Evolutionary conservation across 2,888 invertebrate species (phyloP).

Genomic region (Isoperla grammatica): DNA sequence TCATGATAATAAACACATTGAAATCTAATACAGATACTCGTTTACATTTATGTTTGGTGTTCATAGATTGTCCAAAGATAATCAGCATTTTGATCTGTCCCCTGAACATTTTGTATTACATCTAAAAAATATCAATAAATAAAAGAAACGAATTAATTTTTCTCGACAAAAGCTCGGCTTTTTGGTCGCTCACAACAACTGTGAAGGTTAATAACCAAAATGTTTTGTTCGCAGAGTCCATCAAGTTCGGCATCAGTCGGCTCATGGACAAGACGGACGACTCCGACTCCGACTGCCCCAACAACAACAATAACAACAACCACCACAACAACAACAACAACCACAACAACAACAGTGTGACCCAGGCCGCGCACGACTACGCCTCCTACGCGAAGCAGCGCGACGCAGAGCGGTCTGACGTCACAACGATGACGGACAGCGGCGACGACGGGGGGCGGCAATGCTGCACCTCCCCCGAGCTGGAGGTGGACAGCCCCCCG

Average conservation of each 20-base stretch:
- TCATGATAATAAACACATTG: too few relatives aligned
- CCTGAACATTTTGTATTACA: too few relatives aligned
- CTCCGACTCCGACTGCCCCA: constrained; percentile 49
- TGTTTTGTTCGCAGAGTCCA: constrained; percentile 62
- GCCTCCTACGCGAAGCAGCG: too few relatives aligned
- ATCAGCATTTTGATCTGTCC: too few relatives aligned
- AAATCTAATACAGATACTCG: too few relatives aligned
- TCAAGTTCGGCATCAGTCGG: constrained; percentile 79
- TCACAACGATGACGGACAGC: constrained; percentile 48
- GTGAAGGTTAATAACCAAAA: too few relatives aligned
- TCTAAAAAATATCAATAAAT: too few relatives aligned
- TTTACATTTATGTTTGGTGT: too few relatives aligned
- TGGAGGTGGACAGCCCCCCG: constrained; percentile 69
- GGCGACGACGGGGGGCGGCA: constrained; percentile 41
- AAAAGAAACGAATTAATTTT: too few relatives aligned
- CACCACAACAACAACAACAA: constrained; percentile 32
- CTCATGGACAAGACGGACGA: constrained; percentile 62
- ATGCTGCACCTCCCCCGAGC: constrained; percentile 58
- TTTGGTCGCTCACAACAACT: too few relatives aligned
- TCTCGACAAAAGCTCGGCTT: too few relatives aligned
- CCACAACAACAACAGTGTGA: constrained; percentile 36
- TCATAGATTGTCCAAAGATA: too few relatives aligned
- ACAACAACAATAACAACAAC: constrained; percentile 43
- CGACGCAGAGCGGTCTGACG: constrained; percentile 48
- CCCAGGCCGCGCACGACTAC: neutral